These are phyloP conservation scores for Diorhabda elongata DNA, from an alignment of 1,140 invertebrate genomes.

Conservation along the genomic window DNA sequence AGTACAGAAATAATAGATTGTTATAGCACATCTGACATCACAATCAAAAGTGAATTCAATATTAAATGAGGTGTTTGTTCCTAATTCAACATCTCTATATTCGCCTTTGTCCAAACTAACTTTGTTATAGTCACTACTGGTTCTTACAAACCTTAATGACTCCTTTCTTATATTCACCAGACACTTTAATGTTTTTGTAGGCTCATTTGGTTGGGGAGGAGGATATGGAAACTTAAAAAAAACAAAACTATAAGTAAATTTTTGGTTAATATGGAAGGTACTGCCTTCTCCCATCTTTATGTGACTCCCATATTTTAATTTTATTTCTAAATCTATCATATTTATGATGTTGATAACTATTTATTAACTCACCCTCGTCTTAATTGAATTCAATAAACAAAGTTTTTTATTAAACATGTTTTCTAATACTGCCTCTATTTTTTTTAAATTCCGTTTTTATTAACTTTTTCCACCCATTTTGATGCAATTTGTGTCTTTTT, in stretches of 20 bases:
- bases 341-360: too few relatives aligned
- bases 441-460: too few relatives aligned
- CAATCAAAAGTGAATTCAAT: constrained; percentile 97
- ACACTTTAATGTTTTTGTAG: constrained; percentile 93
- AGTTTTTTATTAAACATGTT: too few relatives aligned
- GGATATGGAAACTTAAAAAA: constrained; percentile 88
- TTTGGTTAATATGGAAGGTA: too few relatives aligned
- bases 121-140: constrained; percentile 48
- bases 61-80: constrained; percentile 73
- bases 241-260: neutral
- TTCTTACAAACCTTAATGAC: constrained; percentile 82
- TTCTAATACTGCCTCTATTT: too few relatives aligned
- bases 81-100: constrained; percentile 52
- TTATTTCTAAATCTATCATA: too few relatives aligned
- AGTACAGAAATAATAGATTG: constrained; percentile 91
- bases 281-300: too few relatives aligned
- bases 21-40: constrained; percentile 90
- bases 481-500: too few relatives aligned
- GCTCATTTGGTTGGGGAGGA: constrained; percentile 91
- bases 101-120: constrained; percentile 48
- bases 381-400: too few relatives aligned
- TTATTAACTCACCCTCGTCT: too few relatives aligned
- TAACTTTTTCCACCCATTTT: too few relatives aligned
- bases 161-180: constrained; percentile 96
- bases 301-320: too few relatives aligned